Percentiles rank a stretch among this genome's conserved stretches.
Evolutionary conservation across 2,888 invertebrate genomes (phyloP).

Genomic region (Oscheius sp.): DNA sequence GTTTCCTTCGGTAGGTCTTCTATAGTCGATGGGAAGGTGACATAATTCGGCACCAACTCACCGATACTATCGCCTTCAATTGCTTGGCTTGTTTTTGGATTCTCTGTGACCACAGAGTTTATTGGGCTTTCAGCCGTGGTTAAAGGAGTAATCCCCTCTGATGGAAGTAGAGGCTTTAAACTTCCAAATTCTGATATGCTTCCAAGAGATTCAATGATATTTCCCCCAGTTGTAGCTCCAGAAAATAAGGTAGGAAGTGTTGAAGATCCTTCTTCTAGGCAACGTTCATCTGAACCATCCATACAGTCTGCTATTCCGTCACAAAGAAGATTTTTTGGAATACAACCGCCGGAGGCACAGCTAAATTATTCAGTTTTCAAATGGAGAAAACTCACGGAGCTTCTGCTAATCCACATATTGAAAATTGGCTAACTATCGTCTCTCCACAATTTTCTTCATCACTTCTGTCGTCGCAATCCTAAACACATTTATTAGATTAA

Average conservation of each 20-base stretch:
- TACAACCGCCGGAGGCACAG: constrained; percentile 19
- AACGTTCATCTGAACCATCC: constrained; percentile 25
- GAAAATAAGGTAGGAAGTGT: neutral
- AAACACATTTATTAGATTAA: too few relatives aligned
- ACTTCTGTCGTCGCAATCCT: constrained; percentile 46
- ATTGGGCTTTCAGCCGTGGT: neutral
- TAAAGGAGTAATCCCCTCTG: neutral
- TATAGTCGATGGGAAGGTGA: too few relatives aligned
- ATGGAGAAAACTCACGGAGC: neutral
- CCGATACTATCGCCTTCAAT: too few relatives aligned
- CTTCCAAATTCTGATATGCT: neutral
- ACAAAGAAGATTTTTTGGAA: constrained; percentile 1
- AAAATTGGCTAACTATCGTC: constrained; percentile 23
- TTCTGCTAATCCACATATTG: constrained; percentile 17
- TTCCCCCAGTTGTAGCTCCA: neutral
- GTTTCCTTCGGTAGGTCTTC: too few relatives aligned
- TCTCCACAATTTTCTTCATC: constrained; percentile 31
- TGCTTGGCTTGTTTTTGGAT: too few relatives aligned
- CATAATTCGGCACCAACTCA: too few relatives aligned
- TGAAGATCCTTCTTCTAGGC: neutral
- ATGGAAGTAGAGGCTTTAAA: neutral
- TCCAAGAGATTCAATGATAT: neutral
- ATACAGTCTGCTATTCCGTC: constrained; percentile 20
- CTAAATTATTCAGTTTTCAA: neutral
- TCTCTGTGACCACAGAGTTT: too few relatives aligned